Percentiles rank a stretch among this genome's conserved stretches.
Evolutionary conservation across 2,113 vertebrate genomes (phyloP).

Genomic region (Peromyscus polionotus): DNA sequence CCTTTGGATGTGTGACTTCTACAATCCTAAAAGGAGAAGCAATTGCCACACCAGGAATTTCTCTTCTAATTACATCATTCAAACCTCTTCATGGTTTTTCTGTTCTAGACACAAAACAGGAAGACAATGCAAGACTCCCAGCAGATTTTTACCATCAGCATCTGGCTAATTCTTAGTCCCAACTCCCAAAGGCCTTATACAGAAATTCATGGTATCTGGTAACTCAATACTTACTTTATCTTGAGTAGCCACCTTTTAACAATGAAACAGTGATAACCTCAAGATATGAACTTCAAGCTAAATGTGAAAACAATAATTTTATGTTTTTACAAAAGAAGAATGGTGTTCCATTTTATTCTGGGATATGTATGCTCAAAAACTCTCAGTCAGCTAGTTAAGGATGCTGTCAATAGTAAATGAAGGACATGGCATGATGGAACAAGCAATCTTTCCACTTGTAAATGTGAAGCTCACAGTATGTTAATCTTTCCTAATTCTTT

Average conservation of each 20-base stretch:
- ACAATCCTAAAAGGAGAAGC: not conserved
- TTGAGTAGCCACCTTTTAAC: not conserved
- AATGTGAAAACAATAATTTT: slow-evolving; percentile 33
- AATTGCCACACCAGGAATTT: not conserved
- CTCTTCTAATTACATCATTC: not conserved
- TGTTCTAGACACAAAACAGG: not conserved
- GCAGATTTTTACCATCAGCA: not conserved
- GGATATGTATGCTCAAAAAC: not conserved
- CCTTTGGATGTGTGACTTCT: not conserved
- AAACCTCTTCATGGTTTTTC: not conserved
- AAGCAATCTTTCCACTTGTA: not conserved
- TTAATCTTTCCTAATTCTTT: not conserved
- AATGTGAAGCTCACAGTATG: not conserved
- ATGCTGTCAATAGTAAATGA: not conserved
- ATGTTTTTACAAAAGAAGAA: not conserved
- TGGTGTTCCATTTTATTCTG: not conserved
- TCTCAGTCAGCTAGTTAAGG: not conserved
- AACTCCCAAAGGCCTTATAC: not conserved
- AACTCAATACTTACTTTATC: not conserved
- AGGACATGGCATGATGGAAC: not conserved
- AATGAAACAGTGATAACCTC: not conserved
- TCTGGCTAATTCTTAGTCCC: not conserved
- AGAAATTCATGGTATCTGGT: not conserved
- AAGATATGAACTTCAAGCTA: not conserved
- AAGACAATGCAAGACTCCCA: not conserved